Evolutionary conservation across 1,140 invertebrate species (phyloP).

Genomic region (Tetramorium alpestre): DNA sequence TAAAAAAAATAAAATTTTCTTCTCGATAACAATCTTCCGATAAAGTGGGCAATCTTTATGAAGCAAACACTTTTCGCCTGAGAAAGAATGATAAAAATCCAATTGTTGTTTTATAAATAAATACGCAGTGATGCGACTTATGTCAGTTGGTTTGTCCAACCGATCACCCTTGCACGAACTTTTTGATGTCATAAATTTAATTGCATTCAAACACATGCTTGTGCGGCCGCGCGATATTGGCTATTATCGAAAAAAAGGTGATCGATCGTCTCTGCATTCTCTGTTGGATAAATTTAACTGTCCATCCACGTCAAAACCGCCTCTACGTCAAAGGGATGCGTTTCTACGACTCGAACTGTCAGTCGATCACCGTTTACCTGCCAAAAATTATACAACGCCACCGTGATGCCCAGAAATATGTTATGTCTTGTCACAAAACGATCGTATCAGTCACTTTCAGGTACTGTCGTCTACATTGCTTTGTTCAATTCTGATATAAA

Average conservation of each 20-base stretch:
- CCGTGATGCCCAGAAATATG: constrained; percentile 56
- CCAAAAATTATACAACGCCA: constrained; percentile 66
- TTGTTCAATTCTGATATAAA: not conserved
- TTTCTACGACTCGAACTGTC: constrained; percentile 70
- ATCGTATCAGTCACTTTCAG: constrained; percentile 49
- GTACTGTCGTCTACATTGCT: constrained; percentile 14
- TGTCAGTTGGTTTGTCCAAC: constrained; percentile 45
- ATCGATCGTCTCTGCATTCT: constrained; percentile 72
- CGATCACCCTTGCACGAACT: constrained; percentile 57
- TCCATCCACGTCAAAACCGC: constrained; percentile 75
- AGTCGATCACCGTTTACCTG: constrained; percentile 68
- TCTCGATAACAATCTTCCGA: not conserved
- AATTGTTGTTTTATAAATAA: not conserved
- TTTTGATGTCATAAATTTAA: constrained; percentile 69
- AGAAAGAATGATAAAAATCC: not conserved
- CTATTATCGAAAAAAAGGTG: constrained; percentile 65
- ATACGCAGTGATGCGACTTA: constrained; percentile 18
- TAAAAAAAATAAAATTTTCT: not conserved
- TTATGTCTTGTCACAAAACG: constrained; percentile 58
- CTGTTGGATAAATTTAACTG: constrained; percentile 76
- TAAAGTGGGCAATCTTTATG: not conserved
- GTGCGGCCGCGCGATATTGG: constrained; percentile 63
- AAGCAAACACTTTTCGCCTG: not conserved
- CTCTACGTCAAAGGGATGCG: constrained; percentile 72
- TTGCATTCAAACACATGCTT: constrained; percentile 65